Evolutionary conservation across 2,113 vertebrate genomes (phyloP).

Genomic region (Macquaria ambigua): DNA sequence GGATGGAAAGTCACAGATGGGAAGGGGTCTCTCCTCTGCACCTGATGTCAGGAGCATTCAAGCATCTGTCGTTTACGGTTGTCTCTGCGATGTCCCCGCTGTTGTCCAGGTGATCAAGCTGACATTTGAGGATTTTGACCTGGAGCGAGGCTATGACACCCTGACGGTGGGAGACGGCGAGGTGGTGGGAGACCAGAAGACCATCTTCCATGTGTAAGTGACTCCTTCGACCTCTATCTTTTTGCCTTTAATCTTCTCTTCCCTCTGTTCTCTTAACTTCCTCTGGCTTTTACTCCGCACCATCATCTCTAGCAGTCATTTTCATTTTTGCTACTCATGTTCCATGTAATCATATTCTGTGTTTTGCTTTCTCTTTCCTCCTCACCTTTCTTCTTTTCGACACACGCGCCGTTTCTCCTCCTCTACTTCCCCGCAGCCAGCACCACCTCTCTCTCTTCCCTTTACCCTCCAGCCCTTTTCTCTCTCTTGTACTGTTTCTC

Average conservation of each 20-base stretch:
- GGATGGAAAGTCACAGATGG: constrained; percentile 52
- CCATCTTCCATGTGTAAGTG: constrained; percentile 97
- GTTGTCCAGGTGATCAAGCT: constrained; percentile 95
- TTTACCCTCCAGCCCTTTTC: constrained; percentile 48
- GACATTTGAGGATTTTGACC: constrained; percentile 97
- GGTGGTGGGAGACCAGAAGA: constrained; percentile 96
- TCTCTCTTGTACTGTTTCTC: constrained; percentile 53
- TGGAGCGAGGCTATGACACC: constrained; percentile 98
- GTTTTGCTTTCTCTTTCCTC: constrained; percentile 35
- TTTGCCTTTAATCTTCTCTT: constrained; percentile 20
- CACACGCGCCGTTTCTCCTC: constrained; percentile 28
- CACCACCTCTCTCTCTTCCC: constrained; percentile 40
- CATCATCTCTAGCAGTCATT: not conserved
- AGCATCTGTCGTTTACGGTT: constrained; percentile 50
- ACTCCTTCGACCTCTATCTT: constrained; percentile 47
- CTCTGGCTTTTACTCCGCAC: constrained; percentile 8
- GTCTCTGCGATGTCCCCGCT: constrained; percentile 42
- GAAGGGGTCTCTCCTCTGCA: constrained; percentile 45
- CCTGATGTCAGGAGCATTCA: constrained; percentile 25
- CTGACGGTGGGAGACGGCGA: constrained; percentile 96
- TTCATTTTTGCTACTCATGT: constrained; percentile 42
- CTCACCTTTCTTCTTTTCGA: constrained; percentile 38
- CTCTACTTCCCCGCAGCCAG: constrained; percentile 26
- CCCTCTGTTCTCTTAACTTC: constrained; percentile 28
- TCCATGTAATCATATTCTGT: constrained; percentile 27